Evolutionary conservation across 2,888 invertebrate species (phyloP), one percentile per base, ranked within the genome.

Genomic region (Drosophila mayaguana): DNA sequence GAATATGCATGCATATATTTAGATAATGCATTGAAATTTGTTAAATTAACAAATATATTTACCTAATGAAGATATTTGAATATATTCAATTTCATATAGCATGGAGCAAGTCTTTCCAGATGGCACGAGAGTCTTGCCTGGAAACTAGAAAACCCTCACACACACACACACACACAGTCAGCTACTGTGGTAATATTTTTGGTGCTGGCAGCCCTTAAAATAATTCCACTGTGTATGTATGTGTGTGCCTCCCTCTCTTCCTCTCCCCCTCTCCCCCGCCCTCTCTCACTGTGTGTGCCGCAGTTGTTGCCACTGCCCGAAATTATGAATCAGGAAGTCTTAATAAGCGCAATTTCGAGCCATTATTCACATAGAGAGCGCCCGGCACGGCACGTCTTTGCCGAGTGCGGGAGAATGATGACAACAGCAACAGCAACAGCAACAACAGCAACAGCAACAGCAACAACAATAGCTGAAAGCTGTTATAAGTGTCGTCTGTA

Each of bases 301-400:
- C 43, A 20, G 57, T 48, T 79, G 63, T 51, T 69, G 73, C 38
- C 64, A 67, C 54, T 77, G 86, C 65, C 81, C 74, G 77, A 84
- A 88, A 89, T 89, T 86, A 86, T 81, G 79, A 83, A 86, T 90
- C 90, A 90, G 88, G 88, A 88, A 88, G 88, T 88, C 90, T 89
- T 88, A 88, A 88, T 88, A 88, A 90, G 90, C 83, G 79, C 88
- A 88, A 88, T 88, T 88, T 88, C 78, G 78, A 78, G 88, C 86
- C 82, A 88, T 88, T 88, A 88, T 86, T 89, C 80, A 66, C 69
- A 69, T 55, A 64, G 54, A 63, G 59, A 75, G 60, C 75, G 59
- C 66, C 75, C 62, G 72, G 62, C 64, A 56, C 62, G 72, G 62
- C 64, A 60, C 63, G 59, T 71, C 73, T 75, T 72, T 43, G 50